These are phyloP conservation scores for Drosophila niveifrons DNA, from an alignment of 2,888 invertebrate genomes.

Conservation along the genomic window DNA sequence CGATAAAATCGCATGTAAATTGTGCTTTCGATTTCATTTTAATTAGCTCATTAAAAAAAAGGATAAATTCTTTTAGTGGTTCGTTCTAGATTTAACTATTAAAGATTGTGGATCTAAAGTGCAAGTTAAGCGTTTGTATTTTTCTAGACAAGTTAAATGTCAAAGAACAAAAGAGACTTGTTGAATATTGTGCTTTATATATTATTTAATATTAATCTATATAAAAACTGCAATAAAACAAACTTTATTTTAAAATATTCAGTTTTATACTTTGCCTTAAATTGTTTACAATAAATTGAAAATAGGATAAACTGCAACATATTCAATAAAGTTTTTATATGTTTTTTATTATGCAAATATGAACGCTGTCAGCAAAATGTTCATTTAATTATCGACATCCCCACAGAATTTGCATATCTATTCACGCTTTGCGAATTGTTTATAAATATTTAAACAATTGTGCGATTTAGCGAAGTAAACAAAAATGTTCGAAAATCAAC, in stretches of 20 bases:
- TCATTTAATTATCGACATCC: background rate
- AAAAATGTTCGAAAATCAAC: background rate
- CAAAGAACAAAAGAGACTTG: background rate
- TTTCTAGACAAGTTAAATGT: no score
- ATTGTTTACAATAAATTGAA: no score
- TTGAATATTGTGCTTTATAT: background rate
- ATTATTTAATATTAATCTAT: no score
- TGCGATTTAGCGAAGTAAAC: background rate
- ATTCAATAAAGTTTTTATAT: no score
- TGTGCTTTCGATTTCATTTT: constrained; percentile 6
- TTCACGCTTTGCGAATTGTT: background rate
- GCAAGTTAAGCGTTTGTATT: background rate
- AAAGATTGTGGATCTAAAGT: background rate
- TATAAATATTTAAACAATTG: background rate
- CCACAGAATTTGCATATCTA: background rate
- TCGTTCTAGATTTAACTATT: background rate
- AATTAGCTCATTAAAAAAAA: constrained; percentile 1
- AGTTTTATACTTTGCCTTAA: no score
- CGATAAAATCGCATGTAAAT: constrained; percentile 20
- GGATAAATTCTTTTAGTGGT: background rate
- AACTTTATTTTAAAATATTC: no score
- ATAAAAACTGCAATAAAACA: no score
- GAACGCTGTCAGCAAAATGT: background rate
- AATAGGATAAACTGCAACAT: no score
- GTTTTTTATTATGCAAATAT: background rate